Evolutionary conservation across 2,797 vertebrate genomes (phyloP), one percentile per base, ranked within the genome.

Genomic region (Tachyglossus aculeatus): DNA sequence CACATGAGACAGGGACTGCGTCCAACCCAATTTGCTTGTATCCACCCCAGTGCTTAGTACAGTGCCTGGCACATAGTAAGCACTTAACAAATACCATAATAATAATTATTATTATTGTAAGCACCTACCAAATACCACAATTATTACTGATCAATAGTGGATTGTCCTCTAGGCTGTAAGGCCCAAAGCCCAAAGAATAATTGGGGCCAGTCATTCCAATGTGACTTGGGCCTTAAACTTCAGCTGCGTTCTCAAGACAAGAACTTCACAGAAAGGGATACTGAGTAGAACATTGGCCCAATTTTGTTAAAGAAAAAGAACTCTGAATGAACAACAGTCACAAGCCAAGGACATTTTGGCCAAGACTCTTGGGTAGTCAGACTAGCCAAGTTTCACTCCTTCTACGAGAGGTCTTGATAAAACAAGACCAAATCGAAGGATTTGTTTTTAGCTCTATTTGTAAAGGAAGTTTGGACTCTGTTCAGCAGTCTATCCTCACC

Each of bases 401-500:
- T 33, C 4, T 58, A 68, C 66, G 61, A 67, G 55, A 67, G 69
- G 43, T 31, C 10, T 21, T 53, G 50, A 52, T 66, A 21, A 50
- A 77, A 74, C 54, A 75, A 54, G 44, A 53, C 32, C 41, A 50
- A 69, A 64, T 54, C 37, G 18, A 37, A 37, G 13, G 60, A 57
- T 80, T 71, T 67, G 57, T 67, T 75, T 80, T 40, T 9, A 78
- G 69, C 63, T 34, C 59, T 22, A 43, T 60, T 71, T 63, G 50
- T 71, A 55, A 60, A 57, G 41, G 39, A 31, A 29, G 25, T 37
- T 61, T 80, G 85, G 76, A 74, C 67, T 54, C 34, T 1, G 32
- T 76, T 85, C 85, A 81, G 68, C 62, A 22, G 76, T 76, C 82
- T 81, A 59, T 87, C 76, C 50, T 66, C 78, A 81, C 74, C 63